Conservation (phyloP, 2,888 invertebrate genomes). For the Tridacna crocea region DNA sequence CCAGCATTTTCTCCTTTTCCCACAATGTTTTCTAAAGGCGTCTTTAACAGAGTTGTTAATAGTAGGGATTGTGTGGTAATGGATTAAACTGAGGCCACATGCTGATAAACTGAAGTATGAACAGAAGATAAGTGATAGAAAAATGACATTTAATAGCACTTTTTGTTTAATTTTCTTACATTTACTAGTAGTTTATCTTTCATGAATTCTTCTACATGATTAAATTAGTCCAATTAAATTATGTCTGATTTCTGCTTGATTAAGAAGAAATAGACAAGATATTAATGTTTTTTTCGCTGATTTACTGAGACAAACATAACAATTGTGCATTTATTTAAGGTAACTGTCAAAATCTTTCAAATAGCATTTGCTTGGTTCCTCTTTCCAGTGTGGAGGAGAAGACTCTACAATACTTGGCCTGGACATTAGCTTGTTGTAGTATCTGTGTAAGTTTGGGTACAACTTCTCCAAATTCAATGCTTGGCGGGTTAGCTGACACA, state of each 20-base stretch:
- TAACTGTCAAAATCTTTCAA: slow-evolving; percentile 9
- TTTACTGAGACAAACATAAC: too few species aligned
- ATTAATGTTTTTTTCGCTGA: too few species aligned
- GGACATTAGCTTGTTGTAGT: slow-evolving; percentile 61
- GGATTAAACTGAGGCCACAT: too few species aligned
- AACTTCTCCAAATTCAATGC: slow-evolving; percentile 60
- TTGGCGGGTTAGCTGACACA: slow-evolving; percentile 45
- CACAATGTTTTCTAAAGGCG: neutral
- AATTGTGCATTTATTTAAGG: too few species aligned
- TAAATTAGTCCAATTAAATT: too few species aligned
- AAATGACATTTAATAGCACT: too few species aligned
- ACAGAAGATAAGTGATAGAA: too few species aligned
- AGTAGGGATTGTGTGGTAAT: too few species aligned
- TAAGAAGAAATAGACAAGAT: too few species aligned
- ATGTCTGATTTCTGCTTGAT: too few species aligned
- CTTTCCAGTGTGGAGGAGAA: slow-evolving; percentile 78
- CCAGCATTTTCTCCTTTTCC: neutral
- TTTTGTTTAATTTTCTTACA: neutral
- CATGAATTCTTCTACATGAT: neutral
- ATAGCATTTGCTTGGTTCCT: neutral
- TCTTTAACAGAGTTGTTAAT: too few species aligned
- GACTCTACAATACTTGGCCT: slow-evolving; percentile 66
- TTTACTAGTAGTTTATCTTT: neutral
- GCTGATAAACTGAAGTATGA: too few species aligned
- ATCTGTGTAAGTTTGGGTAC: slow-evolving; percentile 57